Percentiles rank a stretch among this genome's conserved stretches.
Evolutionary conservation across 1,140 invertebrate genomes (phyloP).

Genomic region (Druon quercuslanigerum): DNA sequence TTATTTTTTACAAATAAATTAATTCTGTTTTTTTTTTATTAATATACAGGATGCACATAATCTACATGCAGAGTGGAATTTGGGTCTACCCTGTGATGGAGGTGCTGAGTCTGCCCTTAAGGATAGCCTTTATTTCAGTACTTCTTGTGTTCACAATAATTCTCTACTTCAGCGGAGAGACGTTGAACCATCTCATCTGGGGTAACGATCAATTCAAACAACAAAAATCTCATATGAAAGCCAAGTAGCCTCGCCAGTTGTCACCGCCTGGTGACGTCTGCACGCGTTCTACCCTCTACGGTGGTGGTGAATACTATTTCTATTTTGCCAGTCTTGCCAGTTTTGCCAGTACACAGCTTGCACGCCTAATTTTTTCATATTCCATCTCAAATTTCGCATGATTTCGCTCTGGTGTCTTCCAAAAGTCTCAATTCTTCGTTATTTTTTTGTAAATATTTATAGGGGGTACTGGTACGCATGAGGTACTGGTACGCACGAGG

Average conservation of each 20-base stretch:
- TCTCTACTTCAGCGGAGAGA: constrained; percentile 84
- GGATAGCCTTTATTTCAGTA: constrained; percentile 83
- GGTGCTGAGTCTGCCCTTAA: constrained; percentile 82
- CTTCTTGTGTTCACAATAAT: constrained; percentile 77
- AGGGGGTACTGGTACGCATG: too few relatives aligned
- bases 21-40: constrained; percentile 37
- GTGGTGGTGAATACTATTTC: constrained; percentile 65
- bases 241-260: constrained; percentile 64
- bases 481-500: constrained; percentile 28
- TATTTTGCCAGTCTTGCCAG: constrained; percentile 36
- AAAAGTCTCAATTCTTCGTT: neutral
- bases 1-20: too few relatives aligned
- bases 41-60: constrained; percentile 80
- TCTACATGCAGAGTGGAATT: constrained; percentile 82
- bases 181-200: constrained; percentile 83
- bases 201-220: constrained; percentile 78
- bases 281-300: constrained; percentile 54
- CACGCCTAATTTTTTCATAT: constrained; percentile 21
- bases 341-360: constrained; percentile 34
- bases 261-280: constrained; percentile 57
- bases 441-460: too few relatives aligned
- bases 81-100: constrained; percentile 93
- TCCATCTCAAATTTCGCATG: constrained; percentile 6
- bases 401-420: constrained; percentile 2
- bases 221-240: constrained; percentile 66